Base-by-base conservation (phyloP, 1,140 invertebrate genomes). In the Sminthurides bifidus region DNA sequence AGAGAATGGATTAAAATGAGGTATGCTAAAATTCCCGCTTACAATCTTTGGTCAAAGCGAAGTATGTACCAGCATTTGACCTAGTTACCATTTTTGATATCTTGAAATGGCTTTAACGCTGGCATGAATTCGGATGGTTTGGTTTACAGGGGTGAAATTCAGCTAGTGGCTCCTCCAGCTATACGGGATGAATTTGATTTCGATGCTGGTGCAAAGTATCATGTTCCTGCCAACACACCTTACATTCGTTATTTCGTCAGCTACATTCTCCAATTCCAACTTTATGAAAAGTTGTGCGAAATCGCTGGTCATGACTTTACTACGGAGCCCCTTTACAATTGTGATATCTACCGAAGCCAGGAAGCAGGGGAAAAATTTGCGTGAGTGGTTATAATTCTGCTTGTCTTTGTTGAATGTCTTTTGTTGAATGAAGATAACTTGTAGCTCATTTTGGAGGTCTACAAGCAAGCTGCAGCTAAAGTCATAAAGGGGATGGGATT, bases 231-330 rank as follows among this genome's bases (percentile, higher is more conserved):
- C 10, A 26, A 49, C 19, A 27, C 35, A 2, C 38, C 48, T 12
- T 58, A 58, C 43, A 54, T 45, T 79, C 93, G 91, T 72, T 93
- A 93, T 71, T 95, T 94, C 73, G 83, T 93, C 27, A 85, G 86
- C 60, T 87, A 82, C 1, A 77, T 95, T 3, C 76, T 94, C 2
- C 90, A 94, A 71, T 94, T 94, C 74, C 90, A 94, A 71, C 79
- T 96, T 15, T 87, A 92, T 69, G 74, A 86, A 37, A 76, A 84
- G 2, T 70, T 94, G 48, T 95, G 91, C 66, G 74, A 78, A 41
- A 80, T 80, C 0, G 81, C 88, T 0, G 81, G 82, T 2, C 83
- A 92, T 67, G 85, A 83, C 17, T 43, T 43, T 17, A 71, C 67
- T 0, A 85, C 84, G 2, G n/a, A n/a, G n/a, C 82, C 85, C 24